Evolutionary conservation across 2,797 vertebrate species (phyloP).

Genomic region (Bufotes viridis): DNA sequence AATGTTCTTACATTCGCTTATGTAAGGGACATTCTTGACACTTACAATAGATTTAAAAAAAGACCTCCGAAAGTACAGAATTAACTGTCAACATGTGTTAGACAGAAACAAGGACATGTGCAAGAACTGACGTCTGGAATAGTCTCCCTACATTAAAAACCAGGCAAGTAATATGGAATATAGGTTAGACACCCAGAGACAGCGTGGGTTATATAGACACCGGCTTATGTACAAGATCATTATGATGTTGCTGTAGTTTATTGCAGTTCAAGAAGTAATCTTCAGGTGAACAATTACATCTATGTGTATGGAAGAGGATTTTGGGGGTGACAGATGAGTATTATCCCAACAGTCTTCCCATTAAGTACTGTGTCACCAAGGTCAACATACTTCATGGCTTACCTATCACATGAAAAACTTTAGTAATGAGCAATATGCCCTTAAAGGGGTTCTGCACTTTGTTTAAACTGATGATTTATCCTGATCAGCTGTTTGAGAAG

Average conservation of each 20-base stretch:
- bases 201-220: not conserved
- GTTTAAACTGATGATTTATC: too few species aligned
- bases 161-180: not conserved
- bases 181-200: not conserved
- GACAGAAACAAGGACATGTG: not conserved
- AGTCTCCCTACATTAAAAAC: not conserved
- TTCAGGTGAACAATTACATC: not conserved
- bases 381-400: too few species aligned
- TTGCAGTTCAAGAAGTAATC: not conserved
- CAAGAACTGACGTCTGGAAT: not conserved
- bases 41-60: slow-evolving; percentile 4
- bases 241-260: not conserved
- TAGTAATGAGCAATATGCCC: not conserved
- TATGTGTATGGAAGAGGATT: not conserved
- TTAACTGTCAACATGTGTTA: slow-evolving; percentile 15
- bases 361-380: not conserved
- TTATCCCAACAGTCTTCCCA: not conserved
- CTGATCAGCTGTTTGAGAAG: too few species aligned
- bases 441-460: too few species aligned
- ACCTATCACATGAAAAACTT: too few species aligned
- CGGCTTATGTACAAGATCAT: not conserved
- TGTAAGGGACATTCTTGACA: not conserved
- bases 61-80: not conserved
- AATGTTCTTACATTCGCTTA: not conserved
- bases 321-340: not conserved